Conservation (phyloP, 2,888 invertebrate genomes). For the Drosophila cognata region DNA sequence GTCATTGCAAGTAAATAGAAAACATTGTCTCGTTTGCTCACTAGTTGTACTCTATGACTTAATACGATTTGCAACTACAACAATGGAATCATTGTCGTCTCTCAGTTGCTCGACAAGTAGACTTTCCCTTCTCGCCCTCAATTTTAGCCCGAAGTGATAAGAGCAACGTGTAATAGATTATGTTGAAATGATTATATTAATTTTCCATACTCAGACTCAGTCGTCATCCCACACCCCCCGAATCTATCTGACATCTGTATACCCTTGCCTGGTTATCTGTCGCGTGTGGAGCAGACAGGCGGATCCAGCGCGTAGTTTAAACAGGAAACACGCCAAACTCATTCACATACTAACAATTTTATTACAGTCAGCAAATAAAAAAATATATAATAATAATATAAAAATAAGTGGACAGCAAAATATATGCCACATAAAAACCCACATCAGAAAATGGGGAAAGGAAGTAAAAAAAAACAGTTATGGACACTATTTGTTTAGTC, state of each 20-base stretch:
- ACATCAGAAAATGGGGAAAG: neutral
- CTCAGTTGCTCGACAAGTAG: neutral
- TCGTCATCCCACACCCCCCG: neutral
- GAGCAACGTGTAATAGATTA: constrained; percentile 32
- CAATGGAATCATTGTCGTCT: constrained; percentile 11
- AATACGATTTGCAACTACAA: constrained; percentile 1
- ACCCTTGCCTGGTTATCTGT: constrained; percentile 40
- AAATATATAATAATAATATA: neutral
- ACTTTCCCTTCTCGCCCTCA: neutral
- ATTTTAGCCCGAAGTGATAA: constrained; percentile 35
- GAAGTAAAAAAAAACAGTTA: constrained; percentile 10
- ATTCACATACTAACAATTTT: constrained; percentile 5
- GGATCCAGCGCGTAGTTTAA: constrained; percentile 10
- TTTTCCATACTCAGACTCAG: constrained; percentile 35
- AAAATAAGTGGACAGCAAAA: constrained; percentile 4
- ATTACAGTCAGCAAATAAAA: constrained; percentile 6
- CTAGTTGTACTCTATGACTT: neutral
- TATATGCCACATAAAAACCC: constrained; percentile 11
- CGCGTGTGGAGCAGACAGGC: constrained; percentile 7
- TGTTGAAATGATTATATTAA: constrained; percentile 53
- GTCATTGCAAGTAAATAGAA: neutral
- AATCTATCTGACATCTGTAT: neutral
- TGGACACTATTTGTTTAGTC: constrained; percentile 33
- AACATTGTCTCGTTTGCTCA: constrained; percentile 6
- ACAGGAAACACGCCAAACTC: constrained; percentile 9